These are phyloP conservation scores for Eurytoma californica DNA, from an alignment of 2,888 invertebrate species.

Conservation along the genomic window DNA sequence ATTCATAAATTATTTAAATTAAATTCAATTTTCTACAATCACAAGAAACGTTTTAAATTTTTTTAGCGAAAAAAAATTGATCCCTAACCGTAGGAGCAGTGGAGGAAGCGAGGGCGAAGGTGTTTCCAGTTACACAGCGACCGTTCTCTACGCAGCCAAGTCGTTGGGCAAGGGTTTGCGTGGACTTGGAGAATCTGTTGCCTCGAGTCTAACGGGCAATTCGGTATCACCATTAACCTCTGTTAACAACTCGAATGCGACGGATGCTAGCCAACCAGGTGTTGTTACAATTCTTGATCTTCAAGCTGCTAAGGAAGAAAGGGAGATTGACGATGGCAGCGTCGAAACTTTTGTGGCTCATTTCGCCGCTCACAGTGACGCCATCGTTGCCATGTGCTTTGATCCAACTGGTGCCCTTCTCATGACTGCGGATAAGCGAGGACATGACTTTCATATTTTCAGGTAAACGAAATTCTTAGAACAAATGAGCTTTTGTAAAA, in stretches of 20 bases:
- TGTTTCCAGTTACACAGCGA: slow-evolving; percentile 92
- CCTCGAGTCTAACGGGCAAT: slow-evolving; percentile 87
- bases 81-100: slow-evolving; percentile 86
- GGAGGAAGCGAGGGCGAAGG: slow-evolving; percentile 92
- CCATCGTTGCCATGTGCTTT: slow-evolving; percentile 92
- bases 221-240: slow-evolving; percentile 64
- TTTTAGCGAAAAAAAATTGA: slow-evolving; percentile 87
- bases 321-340: slow-evolving; percentile 79
- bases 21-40: neutral
- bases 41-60: neutral
- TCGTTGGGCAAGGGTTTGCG: slow-evolving; percentile 93
- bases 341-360: slow-evolving; percentile 89
- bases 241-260: slow-evolving; percentile 67
- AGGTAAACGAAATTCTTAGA: slow-evolving; percentile 28
- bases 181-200: slow-evolving; percentile 93
- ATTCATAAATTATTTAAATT: neutral
- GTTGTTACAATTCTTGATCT: slow-evolving; percentile 92
- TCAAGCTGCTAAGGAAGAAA: slow-evolving; percentile 81
- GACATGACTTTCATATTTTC: slow-evolving; percentile 97
- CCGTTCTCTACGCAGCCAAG: slow-evolving; percentile 95
- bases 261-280: slow-evolving; percentile 85
- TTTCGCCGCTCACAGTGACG: slow-evolving; percentile 91
- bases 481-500: neutral
- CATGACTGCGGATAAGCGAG: slow-evolving; percentile 92
- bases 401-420: slow-evolving; percentile 93